These are phyloP conservation scores for Catalaphyllia jardinei DNA, from an alignment of 64 coral and sea anemone genomes.

Conservation along the genomic window DNA sequence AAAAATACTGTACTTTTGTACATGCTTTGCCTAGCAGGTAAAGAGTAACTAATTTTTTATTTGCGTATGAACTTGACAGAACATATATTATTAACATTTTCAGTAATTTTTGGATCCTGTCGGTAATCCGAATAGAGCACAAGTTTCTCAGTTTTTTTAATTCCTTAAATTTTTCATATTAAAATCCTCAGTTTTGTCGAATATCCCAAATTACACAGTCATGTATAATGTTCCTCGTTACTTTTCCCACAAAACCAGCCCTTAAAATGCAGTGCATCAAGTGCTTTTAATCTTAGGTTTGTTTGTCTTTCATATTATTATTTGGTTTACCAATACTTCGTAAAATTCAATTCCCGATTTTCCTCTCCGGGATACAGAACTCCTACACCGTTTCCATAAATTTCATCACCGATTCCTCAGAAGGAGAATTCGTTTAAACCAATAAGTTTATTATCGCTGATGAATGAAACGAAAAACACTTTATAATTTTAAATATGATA, in stretches of 20 bases:
- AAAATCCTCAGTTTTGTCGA: background rate
- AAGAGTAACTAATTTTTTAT: background rate
- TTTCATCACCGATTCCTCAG: no score
- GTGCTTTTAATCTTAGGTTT: background rate
- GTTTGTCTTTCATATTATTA: no score
- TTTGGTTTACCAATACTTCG: no score
- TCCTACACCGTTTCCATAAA: no score
- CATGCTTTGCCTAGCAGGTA: background rate
- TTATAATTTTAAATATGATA: no score
- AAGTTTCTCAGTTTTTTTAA: background rate
- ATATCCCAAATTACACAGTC: background rate
- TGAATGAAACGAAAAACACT: no score
- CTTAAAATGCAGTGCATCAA: background rate
- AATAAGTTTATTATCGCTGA: no score
- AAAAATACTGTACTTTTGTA: background rate
- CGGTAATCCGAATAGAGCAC: background rate
- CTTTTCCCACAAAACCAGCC: background rate
- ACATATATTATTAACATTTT: background rate
- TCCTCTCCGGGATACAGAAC: no score
- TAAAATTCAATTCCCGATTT: no score
- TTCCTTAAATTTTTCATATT: background rate
- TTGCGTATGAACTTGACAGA: background rate
- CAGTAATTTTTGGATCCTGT: background rate
- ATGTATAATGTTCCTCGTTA: background rate
- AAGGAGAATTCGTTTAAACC: no score